A percentile compares a stretch with the other conserved stretches of the same genome.
Conservation (phyloP, 2,888 invertebrate genomes). For the Scaptomyza tumidula region DNA sequence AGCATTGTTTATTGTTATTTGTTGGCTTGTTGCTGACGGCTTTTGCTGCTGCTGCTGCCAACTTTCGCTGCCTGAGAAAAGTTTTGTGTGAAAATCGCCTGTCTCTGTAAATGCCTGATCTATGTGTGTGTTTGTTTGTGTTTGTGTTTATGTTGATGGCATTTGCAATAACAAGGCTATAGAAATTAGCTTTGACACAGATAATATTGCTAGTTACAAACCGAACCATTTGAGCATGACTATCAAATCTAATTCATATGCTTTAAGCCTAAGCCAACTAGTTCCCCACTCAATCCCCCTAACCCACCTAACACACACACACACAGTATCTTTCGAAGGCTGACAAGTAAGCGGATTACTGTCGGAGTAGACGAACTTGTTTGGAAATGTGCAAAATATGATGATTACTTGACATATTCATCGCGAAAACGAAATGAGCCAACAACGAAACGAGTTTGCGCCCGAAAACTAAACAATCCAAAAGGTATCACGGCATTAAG, state of each 20-base stretch:
- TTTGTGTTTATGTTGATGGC: constrained; percentile 22
- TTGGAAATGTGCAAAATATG: constrained; percentile 51
- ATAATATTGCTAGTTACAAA: constrained; percentile 32
- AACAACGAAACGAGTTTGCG: constrained; percentile 42
- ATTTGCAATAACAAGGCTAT: constrained; percentile 58
- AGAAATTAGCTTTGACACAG: constrained; percentile 63
- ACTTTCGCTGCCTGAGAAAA: constrained; percentile 76
- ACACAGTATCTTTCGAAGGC: constrained; percentile 30
- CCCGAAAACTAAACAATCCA: constrained; percentile 22
- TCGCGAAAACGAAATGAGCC: constrained; percentile 42
- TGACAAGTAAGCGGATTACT: constrained; percentile 52
- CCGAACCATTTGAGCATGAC: constrained; percentile 48
- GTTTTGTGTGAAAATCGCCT: constrained; percentile 70
- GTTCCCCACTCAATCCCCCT: neutral
- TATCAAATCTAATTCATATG: constrained; percentile 46
- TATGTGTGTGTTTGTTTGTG: constrained; percentile 3
- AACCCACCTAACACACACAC: neutral
- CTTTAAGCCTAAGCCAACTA: constrained; percentile 31
- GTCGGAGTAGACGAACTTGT: constrained; percentile 47
- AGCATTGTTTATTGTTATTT: constrained; percentile 70
- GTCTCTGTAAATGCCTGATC: constrained; percentile 59
- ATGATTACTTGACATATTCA: constrained; percentile 62
- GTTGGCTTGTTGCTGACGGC: constrained; percentile 31
- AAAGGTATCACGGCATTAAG: constrained; percentile 34
- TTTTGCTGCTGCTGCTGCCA: constrained; percentile 45